Evolutionary conservation across 2,888 invertebrate genomes (phyloP).

Genomic region (Autographa pulchrina): DNA sequence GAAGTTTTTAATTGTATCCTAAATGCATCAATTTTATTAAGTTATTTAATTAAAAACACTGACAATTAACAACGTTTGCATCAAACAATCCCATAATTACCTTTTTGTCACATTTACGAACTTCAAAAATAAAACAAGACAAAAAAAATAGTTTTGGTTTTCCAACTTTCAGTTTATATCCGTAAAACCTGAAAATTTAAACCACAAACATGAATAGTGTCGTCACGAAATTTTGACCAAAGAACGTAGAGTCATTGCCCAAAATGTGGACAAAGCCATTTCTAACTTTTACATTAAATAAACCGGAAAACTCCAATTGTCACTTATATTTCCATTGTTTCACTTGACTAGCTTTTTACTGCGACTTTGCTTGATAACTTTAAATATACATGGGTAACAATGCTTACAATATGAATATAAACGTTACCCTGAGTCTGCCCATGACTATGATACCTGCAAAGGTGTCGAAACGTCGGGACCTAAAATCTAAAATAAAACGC

Average conservation of each 20-base stretch:
- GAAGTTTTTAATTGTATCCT: no score
- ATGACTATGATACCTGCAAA: no score
- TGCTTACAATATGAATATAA: no score
- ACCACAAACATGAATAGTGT: constrained; percentile 9
- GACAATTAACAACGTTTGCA: no score
- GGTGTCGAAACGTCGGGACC: no score
- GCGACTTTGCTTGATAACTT: not conserved
- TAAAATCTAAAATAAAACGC: no score
- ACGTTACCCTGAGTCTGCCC: no score
- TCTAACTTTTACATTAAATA: constrained; percentile 13
- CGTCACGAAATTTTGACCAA: constrained; percentile 16
- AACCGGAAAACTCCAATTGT: constrained; percentile 29
- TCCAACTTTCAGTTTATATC: constrained; percentile 1
- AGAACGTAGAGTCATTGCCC: not conserved
- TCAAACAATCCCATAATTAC: no score
- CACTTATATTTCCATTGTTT: constrained; percentile 9
- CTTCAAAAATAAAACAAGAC: not conserved
- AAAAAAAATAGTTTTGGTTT: constrained; percentile 62
- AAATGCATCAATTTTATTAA: no score
- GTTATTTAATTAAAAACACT: no score
- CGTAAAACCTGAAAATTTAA: not conserved
- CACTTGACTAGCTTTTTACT: not conserved
- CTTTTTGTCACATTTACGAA: no score
- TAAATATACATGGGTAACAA: no score
- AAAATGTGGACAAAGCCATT: constrained; percentile 3